Conservation (phyloP, 2,888 invertebrate genomes). For the Notocelia uddmanniana region DNA sequence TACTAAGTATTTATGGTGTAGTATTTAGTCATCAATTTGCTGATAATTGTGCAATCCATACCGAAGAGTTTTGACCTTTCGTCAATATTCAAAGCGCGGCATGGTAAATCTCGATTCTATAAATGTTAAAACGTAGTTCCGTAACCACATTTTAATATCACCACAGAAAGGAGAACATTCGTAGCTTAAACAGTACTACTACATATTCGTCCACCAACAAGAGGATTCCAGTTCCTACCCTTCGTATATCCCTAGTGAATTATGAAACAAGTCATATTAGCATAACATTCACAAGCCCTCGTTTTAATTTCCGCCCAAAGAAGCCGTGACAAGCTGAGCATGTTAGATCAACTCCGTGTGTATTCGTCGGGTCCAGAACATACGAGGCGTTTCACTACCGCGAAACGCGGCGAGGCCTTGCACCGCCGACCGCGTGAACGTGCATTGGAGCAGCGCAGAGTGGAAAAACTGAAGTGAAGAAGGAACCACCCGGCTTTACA, state of each 20-base stretch:
- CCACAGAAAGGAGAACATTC: neutral
- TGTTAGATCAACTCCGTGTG: slow-evolving; percentile 19
- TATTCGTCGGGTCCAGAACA: neutral
- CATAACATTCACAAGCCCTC: slow-evolving; percentile 21
- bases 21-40: too few relatives aligned
- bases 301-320: slow-evolving; percentile 36
- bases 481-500: too few relatives aligned
- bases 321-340: slow-evolving; percentile 20
- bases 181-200: neutral
- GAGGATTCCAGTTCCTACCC: neutral
- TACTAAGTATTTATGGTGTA: too few relatives aligned
- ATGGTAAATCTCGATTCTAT: neutral
- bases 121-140: neutral
- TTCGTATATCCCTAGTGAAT: slow-evolving; percentile 9
- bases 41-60: too few relatives aligned
- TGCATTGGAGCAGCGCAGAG: too few relatives aligned
- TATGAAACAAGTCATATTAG: slow-evolving; percentile 26
- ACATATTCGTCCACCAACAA: neutral
- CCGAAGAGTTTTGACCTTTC: neutral
- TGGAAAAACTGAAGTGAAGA: too few relatives aligned
- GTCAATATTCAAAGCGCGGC: neutral
- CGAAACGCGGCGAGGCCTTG: too few relatives aligned
- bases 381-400: too few relatives aligned
- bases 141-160: neutral
- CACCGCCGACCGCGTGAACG: too few relatives aligned